Conservation (phyloP, 2,888 invertebrate species). For the Exocentrus adspersus region DNA sequence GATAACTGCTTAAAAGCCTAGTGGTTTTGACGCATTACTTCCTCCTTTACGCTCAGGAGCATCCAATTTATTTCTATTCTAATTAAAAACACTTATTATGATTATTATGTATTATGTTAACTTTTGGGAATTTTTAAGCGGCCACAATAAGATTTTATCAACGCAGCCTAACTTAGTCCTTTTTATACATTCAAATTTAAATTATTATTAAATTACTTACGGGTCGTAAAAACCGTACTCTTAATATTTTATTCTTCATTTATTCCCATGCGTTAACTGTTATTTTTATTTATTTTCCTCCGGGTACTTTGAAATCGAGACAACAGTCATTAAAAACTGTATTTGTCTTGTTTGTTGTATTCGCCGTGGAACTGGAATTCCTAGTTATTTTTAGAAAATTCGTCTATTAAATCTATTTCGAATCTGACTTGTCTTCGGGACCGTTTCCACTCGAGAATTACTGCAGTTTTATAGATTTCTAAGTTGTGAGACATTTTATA, state of each 20-base stretch:
- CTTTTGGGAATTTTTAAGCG: constrained; percentile 43
- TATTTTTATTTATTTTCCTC: not conserved
- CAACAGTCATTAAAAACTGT: constrained; percentile 22
- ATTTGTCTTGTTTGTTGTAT: constrained; percentile 18
- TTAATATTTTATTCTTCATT: constrained; percentile 16
- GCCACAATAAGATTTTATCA: constrained; percentile 21
- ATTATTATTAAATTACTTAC: constrained; percentile 32
- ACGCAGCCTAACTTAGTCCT: constrained; percentile 1
- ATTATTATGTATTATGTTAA: constrained; percentile 43
- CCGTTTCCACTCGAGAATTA: constrained; percentile 31
- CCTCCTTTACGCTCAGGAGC: constrained; percentile 54
- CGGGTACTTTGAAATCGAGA: constrained; percentile 2
- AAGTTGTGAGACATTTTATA: constrained; percentile 32
- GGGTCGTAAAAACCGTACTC: constrained; percentile 28
- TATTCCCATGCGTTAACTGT: constrained; percentile 14
- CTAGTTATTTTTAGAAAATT: constrained; percentile 11
- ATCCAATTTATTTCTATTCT: constrained; percentile 51
- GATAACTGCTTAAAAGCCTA: constrained; percentile 41
- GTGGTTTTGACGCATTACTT: constrained; percentile 55
- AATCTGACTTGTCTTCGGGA: constrained; percentile 30
- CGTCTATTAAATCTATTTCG: constrained; percentile 36
- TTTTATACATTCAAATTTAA: constrained; percentile 24
- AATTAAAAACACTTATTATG: constrained; percentile 53
- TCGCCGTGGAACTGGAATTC: constrained; percentile 12
- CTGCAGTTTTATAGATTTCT: constrained; percentile 35